These are phyloP conservation scores for Papilio polytes DNA, from an alignment of 1,140 invertebrate genomes.

Conservation along the genomic window DNA sequence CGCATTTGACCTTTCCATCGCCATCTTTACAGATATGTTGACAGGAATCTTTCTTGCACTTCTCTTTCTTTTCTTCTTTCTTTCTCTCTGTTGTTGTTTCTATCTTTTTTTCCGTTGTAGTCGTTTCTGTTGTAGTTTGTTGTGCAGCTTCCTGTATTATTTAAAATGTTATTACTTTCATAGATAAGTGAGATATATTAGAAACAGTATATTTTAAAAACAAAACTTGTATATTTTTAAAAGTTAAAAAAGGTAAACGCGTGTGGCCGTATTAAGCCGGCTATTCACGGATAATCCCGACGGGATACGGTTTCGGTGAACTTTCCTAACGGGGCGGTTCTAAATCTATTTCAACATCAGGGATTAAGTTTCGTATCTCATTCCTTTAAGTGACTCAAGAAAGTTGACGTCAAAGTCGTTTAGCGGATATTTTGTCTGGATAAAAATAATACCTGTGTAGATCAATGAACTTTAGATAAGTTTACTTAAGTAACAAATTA, in stretches of 20 bases:
- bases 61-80: constrained; percentile 54
- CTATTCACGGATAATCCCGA: constrained; percentile 33
- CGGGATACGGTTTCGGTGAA: constrained; percentile 30
- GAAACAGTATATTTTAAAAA: no score
- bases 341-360: constrained; percentile 33
- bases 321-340: constrained; percentile 24
- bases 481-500: neutral
- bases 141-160: constrained; percentile 58
- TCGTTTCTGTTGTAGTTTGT: constrained; percentile 47
- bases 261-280: constrained; percentile 30
- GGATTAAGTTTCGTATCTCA: constrained; percentile 32
- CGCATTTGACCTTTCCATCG: constrained; percentile 84
- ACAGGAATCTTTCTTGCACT: constrained; percentile 87
- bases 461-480: neutral
- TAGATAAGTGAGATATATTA: no score
- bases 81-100: constrained; percentile 57
- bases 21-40: constrained; percentile 87
- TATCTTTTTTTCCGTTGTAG: constrained; percentile 44
- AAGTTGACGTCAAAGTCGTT: constrained; percentile 20
- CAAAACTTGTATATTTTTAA: neutral
- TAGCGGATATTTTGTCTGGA: constrained; percentile 3
- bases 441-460: constrained; percentile 8
- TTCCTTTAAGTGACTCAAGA: constrained; percentile 24
- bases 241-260: constrained; percentile 12
- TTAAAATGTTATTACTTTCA: neutral